A percentile compares a stretch with the other conserved stretches of the same genome.
Conservation (phyloP, 1,140 invertebrate genomes). For the Harlomillsia oculata region DNA sequence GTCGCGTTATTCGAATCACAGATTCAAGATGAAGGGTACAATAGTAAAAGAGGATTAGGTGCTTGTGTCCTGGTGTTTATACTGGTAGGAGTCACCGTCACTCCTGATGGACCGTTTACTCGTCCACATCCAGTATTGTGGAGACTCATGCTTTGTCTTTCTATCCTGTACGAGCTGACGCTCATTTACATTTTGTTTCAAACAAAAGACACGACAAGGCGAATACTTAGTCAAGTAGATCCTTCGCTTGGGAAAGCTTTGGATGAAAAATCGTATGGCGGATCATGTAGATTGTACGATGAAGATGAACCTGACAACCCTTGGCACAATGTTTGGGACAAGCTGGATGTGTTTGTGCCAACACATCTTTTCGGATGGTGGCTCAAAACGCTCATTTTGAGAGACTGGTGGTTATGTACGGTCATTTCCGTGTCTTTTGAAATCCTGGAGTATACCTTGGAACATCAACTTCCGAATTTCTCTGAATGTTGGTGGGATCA, state of each 20-base stretch:
- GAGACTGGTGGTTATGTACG: conserved; percentile 55
- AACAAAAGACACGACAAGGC: conserved; percentile 42
- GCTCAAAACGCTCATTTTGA: conserved; percentile 51
- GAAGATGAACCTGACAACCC: conserved; percentile 43
- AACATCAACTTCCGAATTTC: conserved; percentile 55
- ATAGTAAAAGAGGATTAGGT: conserved; percentile 47
- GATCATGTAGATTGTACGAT: conserved; percentile 51
- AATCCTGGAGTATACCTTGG: conserved; percentile 52
- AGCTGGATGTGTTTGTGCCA: conserved; percentile 52
- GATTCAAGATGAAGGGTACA: conserved; percentile 42
- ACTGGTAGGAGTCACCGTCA: conserved; percentile 49
- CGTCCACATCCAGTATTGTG: conserved; percentile 54
- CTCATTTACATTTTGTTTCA: conserved; percentile 52
- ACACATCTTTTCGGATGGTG: conserved; percentile 55
- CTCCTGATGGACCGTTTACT: conserved; percentile 51
- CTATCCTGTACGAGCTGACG: conserved; percentile 49
- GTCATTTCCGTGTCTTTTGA: conserved; percentile 48
- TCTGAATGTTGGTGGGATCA: conserved; percentile 58
- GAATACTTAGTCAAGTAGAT: conserved; percentile 47
- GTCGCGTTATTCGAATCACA: conserved; percentile 45
- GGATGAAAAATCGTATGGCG: conserved; percentile 51
- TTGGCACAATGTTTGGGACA: conserved; percentile 52
- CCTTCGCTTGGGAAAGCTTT: conserved; percentile 45
- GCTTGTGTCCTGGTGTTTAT: conserved; percentile 48
- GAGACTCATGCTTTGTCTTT: conserved; percentile 49